Evolutionary conservation across 2,888 invertebrate genomes (phyloP).

Genomic region (Eupeodes luniger): DNA sequence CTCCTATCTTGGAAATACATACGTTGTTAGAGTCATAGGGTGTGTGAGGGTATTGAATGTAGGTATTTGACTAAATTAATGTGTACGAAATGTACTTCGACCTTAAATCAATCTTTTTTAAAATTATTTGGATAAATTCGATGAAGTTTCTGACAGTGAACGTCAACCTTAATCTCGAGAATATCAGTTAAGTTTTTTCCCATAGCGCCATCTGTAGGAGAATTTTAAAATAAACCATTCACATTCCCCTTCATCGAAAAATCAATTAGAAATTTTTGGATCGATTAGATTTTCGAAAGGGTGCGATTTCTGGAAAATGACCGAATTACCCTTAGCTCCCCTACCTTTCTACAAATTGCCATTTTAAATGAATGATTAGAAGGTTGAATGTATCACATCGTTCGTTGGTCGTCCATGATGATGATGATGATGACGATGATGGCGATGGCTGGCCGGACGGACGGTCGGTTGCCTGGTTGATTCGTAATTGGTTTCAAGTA

Average conservation of each 20-base stretch:
- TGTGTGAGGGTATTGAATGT: neutral
- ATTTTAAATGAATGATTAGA: conserved; percentile 70
- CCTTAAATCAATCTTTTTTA: too few species aligned
- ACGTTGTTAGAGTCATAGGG: neutral
- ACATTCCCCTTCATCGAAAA: too few species aligned
- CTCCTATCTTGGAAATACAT: conserved; percentile 32
- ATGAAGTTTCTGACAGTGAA: too few species aligned
- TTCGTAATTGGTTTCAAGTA: conserved; percentile 73
- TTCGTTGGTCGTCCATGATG: conserved; percentile 37
- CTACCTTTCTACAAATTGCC: conserved; percentile 53
- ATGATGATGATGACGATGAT: conserved; percentile 10
- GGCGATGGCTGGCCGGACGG: conserved; percentile 6
- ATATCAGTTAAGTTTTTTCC: too few species aligned
- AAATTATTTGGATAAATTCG: too few species aligned
- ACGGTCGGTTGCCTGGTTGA: conserved; percentile 41
- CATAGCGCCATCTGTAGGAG: too few species aligned
- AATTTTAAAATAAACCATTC: too few species aligned
- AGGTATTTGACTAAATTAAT: neutral
- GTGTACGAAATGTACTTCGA: neutral
- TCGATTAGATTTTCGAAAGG: too few species aligned
- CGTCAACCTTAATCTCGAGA: too few species aligned
- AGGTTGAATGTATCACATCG: conserved; percentile 66
- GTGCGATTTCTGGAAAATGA: too few species aligned
- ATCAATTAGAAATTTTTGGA: too few species aligned
- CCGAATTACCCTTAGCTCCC: neutral